Evolutionary conservation across 2,797 vertebrate genomes (phyloP).

Genomic region (Typhlichthys eigenmanni): DNA sequence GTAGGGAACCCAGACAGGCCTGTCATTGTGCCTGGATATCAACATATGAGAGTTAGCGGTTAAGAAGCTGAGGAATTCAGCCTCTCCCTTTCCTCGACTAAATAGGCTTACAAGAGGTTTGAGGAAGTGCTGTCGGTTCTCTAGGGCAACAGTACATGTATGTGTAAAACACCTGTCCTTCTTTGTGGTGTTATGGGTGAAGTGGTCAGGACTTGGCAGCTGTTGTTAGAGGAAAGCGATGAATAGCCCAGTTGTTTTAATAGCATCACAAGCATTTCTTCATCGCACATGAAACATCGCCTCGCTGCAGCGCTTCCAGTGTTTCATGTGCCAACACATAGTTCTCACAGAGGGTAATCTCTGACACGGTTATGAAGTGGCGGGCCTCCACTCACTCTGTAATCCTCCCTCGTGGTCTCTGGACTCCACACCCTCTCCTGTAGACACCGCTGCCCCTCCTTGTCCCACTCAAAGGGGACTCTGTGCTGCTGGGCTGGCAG

Average conservation of each 20-base stretch:
- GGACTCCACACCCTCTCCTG: slow-evolving; percentile 45
- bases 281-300: slow-evolving; percentile 15
- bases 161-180: slow-evolving; percentile 65
- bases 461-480: slow-evolving; percentile 72
- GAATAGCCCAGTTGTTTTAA: slow-evolving; percentile 61
- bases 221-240: slow-evolving; percentile 56
- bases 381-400: slow-evolving; percentile 35
- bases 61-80: slow-evolving; percentile 47
- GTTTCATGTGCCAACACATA: slow-evolving; percentile 23
- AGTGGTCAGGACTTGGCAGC: slow-evolving; percentile 66
- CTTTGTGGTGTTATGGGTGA: slow-evolving; percentile 53
- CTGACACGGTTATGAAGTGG: slow-evolving; percentile 49
- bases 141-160: slow-evolving; percentile 27
- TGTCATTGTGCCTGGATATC: slow-evolving; percentile 63
- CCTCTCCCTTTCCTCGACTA: slow-evolving; percentile 65
- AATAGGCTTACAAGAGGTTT: slow-evolving; percentile 28
- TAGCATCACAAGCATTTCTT: slow-evolving; percentile 27
- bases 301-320: background rate
- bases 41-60: slow-evolving; percentile 58
- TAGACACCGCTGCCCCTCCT: slow-evolving; percentile 54
- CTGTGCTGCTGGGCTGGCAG: slow-evolving; percentile 71
- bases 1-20: slow-evolving; percentile 50
- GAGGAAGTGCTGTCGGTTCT: slow-evolving; percentile 41
- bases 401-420: slow-evolving; percentile 57
- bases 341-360: slow-evolving; percentile 26